phyloP scores from a whole-genome alignment of 2,888 invertebrate species.

The Scelioninae gen. 1 region DNA sequence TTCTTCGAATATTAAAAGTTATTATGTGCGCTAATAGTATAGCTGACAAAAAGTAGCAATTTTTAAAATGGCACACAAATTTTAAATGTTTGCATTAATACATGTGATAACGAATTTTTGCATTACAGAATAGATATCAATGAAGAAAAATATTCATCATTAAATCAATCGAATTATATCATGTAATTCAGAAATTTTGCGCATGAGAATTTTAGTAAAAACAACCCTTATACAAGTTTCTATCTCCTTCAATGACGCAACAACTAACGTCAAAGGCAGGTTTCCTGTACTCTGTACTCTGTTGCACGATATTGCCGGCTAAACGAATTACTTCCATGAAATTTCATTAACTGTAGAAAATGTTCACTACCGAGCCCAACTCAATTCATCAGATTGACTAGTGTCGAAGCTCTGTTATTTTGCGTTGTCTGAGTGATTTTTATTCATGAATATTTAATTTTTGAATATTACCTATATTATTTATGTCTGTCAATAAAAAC shows the following conservation, averaged over 20 bases:
- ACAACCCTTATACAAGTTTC: conserved; percentile 53
- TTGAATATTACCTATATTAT: no score
- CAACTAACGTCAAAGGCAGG: conserved; percentile 70
- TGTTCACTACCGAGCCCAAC: conserved; percentile 70
- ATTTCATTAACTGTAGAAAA: conserved; percentile 80
- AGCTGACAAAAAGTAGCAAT: no score
- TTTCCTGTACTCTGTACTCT: conserved; percentile 75
- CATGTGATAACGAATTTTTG: no score
- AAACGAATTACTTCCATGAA: conserved; percentile 80
- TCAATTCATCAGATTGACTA: conserved; percentile 58
- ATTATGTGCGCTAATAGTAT: no score
- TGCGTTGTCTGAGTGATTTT: conserved; percentile 44
- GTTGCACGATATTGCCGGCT: conserved; percentile 82
- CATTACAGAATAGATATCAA: no score
- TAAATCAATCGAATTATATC: no score
- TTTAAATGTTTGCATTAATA: no score
- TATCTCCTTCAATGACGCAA: conserved; percentile 60
- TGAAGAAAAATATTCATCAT: no score
- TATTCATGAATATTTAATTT: no score
- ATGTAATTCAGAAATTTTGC: conserved; percentile 25
- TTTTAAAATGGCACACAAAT: no score
- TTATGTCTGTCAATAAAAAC: no score
- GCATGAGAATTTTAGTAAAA: conserved; percentile 37
- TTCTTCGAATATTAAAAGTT: no score
- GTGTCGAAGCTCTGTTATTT: conserved; percentile 62